phyloP scores from a whole-genome alignment of 2,888 invertebrate species.

The Eupithecia dodoneata region DNA sequence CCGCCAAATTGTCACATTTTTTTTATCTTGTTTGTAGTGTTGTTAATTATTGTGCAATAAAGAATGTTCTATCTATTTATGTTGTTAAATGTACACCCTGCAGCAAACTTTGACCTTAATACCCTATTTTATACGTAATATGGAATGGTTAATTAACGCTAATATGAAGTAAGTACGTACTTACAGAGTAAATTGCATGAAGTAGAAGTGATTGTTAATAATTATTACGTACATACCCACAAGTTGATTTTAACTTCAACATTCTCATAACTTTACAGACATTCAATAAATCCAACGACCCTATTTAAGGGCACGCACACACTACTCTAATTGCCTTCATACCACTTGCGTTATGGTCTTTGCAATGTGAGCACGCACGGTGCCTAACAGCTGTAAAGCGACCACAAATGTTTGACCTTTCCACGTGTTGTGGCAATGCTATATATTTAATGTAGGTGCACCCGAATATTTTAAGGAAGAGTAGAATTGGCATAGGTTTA shows the following conservation, averaged over 20 bases:
- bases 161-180: neutral
- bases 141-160: neutral
- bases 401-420: constrained; percentile 51
- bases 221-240: constrained; percentile 3
- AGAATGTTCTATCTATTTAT: neutral
- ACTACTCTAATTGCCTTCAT: constrained; percentile 53
- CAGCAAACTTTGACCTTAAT: neutral
- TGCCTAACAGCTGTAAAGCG: constrained; percentile 49
- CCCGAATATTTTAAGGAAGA: neutral
- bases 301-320: constrained; percentile 48
- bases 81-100: neutral
- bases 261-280: constrained; percentile 35
- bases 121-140: neutral
- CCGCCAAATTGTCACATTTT: no score
- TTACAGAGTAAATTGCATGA: neutral
- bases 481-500: neutral
- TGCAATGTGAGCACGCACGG: constrained; percentile 53
- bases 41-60: no score
- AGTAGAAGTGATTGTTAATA: neutral
- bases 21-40: no score
- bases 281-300: constrained; percentile 40
- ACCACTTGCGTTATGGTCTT: constrained; percentile 52
- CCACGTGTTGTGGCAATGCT: constrained; percentile 27
- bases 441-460: constrained; percentile 14
- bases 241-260: constrained; percentile 12